Evolutionary conservation across 2,113 vertebrate species (phyloP).

Genomic region (Ciconia stormi): DNA sequence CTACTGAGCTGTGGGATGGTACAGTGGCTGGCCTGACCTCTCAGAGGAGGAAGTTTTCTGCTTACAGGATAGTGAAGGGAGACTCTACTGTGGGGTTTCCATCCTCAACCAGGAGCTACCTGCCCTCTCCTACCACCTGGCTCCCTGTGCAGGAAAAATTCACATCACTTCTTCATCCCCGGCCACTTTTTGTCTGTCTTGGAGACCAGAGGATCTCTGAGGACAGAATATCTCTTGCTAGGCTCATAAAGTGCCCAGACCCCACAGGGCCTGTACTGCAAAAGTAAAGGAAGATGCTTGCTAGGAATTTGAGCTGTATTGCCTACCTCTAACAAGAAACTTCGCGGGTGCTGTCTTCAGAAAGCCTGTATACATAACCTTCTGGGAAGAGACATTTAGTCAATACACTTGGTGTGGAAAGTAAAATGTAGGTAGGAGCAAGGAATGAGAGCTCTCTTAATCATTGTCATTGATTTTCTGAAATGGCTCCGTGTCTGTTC

Average conservation of each 20-base stretch:
- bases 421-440: slow-evolving; percentile 25
- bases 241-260: background rate
- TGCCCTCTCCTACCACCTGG: background rate
- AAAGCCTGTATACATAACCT: background rate
- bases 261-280: background rate
- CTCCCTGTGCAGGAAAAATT: background rate
- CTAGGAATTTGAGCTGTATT: background rate
- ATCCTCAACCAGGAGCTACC: background rate
- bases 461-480: slow-evolving; percentile 49
- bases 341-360: background rate
- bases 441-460: slow-evolving; percentile 46
- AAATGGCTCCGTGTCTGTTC: background rate
- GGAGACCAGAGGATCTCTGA: background rate
- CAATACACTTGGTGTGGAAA: slow-evolving; percentile 25
- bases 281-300: background rate
- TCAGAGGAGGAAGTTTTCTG: background rate
- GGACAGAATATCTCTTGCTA: background rate
- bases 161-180: background rate
- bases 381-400: slow-evolving; percentile 41
- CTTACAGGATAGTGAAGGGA: background rate
- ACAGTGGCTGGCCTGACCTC: background rate
- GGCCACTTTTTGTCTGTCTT: background rate
- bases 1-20: background rate
- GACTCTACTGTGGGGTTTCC: background rate
- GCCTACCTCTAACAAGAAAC: background rate